phyloP scores from a whole-genome alignment of 1,140 invertebrate genomes.

The Pseudomyrmex flavicornis region DNA sequence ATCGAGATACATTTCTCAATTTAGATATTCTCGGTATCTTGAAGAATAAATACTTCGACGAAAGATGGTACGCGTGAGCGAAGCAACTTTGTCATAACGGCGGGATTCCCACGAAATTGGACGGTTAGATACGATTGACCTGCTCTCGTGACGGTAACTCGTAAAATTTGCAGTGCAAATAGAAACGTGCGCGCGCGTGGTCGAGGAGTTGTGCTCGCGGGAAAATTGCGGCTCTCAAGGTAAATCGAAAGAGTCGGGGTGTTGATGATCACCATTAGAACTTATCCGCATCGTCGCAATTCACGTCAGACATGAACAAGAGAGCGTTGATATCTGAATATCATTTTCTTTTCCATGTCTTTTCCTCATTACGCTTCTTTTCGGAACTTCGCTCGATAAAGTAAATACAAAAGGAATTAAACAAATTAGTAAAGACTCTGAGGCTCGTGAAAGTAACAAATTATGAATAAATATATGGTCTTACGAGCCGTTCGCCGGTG shows the following conservation, averaged over 20 bases:
- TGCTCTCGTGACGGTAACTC: slow-evolving; percentile 77
- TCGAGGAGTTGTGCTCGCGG: slow-evolving; percentile 68
- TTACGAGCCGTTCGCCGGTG: too few species aligned
- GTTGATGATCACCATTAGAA: slow-evolving; percentile 73
- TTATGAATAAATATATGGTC: too few species aligned
- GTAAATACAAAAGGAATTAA: slow-evolving; percentile 6
- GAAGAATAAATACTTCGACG: slow-evolving; percentile 30
- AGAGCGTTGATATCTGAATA: slow-evolving; percentile 20
- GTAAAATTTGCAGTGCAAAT: slow-evolving; percentile 83
- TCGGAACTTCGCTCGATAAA: background rate
- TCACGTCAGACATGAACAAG: slow-evolving; percentile 75
- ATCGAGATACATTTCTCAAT: background rate
- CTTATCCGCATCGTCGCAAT: slow-evolving; percentile 72
- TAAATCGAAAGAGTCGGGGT: slow-evolving; percentile 71
- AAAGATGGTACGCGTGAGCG: slow-evolving; percentile 43
- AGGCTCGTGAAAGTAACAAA: too few species aligned
- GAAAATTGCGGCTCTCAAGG: slow-evolving; percentile 77
- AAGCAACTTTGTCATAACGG: slow-evolving; percentile 45
- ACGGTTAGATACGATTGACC: slow-evolving; percentile 26
- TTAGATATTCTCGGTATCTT: slow-evolving; percentile 25
- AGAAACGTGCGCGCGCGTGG: slow-evolving; percentile 72
- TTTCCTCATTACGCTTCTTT: slow-evolving; percentile 20
- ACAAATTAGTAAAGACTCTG: too few species aligned
- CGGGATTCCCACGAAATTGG: slow-evolving; percentile 36
- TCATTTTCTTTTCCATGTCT: slow-evolving; percentile 11